These are phyloP conservation scores for Plebejus melissa DNA, from an alignment of 2,888 invertebrate genomes.

Conservation along the genomic window DNA sequence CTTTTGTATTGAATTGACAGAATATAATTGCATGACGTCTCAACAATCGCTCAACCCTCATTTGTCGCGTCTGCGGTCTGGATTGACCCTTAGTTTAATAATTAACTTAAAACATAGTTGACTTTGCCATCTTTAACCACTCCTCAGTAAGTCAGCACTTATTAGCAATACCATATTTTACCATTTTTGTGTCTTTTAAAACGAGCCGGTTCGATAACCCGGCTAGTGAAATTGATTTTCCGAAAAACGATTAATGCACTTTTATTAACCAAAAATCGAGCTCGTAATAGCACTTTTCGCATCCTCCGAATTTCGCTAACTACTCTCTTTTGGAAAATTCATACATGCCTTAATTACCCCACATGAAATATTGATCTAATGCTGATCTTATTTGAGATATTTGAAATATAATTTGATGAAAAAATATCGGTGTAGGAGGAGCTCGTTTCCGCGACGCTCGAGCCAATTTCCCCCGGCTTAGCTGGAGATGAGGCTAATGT, in stretches of 20 bases:
- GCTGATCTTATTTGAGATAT: constrained; percentile 1
- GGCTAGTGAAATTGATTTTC: not conserved
- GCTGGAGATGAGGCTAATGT: constrained; percentile 35
- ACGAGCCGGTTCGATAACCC: not conserved
- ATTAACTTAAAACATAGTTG: too few relatives aligned
- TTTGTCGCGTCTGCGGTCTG: too few relatives aligned
- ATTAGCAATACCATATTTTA: not conserved
- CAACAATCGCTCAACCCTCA: too few relatives aligned
- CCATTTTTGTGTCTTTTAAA: not conserved
- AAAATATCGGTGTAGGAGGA: constrained; percentile 4
- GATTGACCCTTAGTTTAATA: too few relatives aligned
- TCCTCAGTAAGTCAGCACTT: too few relatives aligned
- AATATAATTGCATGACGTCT: too few relatives aligned
- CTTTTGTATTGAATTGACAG: too few relatives aligned
- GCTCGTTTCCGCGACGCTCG: constrained; percentile 1
- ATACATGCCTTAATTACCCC: not conserved
- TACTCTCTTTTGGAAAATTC: not conserved
- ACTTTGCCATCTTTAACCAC: too few relatives aligned
- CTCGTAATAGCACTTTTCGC: not conserved
- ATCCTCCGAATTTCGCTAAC: not conserved
- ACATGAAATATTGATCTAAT: not conserved
- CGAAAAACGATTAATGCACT: not conserved
- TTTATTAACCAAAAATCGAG: not conserved
- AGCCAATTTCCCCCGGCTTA: constrained; percentile 31
- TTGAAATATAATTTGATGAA: not conserved